Base-by-base conservation (phyloP, 2,888 invertebrate genomes). In the Ichneumon xanthorius region DNA sequence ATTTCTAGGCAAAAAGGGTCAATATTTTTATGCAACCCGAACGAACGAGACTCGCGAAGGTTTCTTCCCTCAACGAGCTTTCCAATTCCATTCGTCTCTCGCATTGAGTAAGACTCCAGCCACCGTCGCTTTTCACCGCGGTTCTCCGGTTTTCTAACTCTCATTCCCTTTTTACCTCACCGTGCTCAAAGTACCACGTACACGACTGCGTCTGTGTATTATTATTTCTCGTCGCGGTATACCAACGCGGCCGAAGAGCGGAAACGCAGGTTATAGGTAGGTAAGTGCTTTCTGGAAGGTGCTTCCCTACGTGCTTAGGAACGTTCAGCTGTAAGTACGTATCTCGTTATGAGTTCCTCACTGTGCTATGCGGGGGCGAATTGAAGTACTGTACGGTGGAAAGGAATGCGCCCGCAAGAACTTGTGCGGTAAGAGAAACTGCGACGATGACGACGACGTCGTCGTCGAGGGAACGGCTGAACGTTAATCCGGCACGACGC, bases 401-500 rank as follows among this genome's bases (percentile, higher is more conserved):
- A 75, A 78, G 81, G 63, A 78, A 81, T 78, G 70, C 55, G 65
- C 68, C 53, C 26, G 72, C 30, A 65, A 19, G 82, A 85, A 82
- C 70, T 70, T 78, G 58, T 63, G 72, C 65, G 65, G 65, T 50
- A 50, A 55, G 68, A 70, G 80, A 65, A 78, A 76, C 77, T 58
- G 55, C 30, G 45, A 45, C 77, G 68, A 77, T 40, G 77, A 68
- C 58, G 77, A 77, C 55, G 77, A 67, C 48, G 50, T 16, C 40
- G 61, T 61, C 65, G 70, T 76, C 58, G 79, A 61, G 73, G 73
- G 63, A 82, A 82, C 76, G 82, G 77, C 80, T 72, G 73, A 80
- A 85, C 82, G 85, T 85, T 82, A 82, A 85, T 80, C 85, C 85
- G 80, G 79, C 55, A 82, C 75, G 82, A 82, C 76, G 72, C 79